Conservation (phyloP, 2,113 vertebrate genomes). For the Siphamia tubifer region DNA sequence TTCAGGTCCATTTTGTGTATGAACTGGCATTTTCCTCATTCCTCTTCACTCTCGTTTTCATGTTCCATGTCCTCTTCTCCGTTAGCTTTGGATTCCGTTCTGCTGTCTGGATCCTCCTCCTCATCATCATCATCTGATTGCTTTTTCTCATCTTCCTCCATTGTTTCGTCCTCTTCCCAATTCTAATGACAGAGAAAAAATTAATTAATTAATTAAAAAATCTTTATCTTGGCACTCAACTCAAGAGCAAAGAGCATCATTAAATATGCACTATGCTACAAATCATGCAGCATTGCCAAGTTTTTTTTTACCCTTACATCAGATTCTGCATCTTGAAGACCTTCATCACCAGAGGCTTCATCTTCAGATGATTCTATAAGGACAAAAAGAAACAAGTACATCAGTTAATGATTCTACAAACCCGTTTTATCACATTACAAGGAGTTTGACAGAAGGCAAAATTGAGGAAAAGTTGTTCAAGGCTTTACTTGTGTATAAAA, state of each 20-base stretch:
- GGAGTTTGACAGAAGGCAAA: background rate
- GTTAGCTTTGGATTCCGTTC: constrained; percentile 88
- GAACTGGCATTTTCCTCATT: constrained; percentile 67
- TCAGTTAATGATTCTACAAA: background rate
- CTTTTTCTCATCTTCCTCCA: constrained; percentile 65
- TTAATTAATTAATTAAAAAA: no score
- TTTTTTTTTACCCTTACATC: constrained; percentile 72
- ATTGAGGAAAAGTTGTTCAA: background rate
- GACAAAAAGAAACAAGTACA: background rate
- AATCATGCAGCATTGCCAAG: background rate
- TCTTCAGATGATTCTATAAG: constrained; percentile 80
- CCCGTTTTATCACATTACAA: background rate
- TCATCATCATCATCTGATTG: constrained; percentile 49
- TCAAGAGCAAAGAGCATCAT: background rate
- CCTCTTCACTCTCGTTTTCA: constrained; percentile 95
- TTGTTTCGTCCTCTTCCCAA: constrained; percentile 87
- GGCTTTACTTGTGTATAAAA: background rate
- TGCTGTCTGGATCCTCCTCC: constrained; percentile 80
- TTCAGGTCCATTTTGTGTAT: constrained; percentile 62
- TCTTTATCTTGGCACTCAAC: background rate
- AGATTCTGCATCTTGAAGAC: constrained; percentile 72
- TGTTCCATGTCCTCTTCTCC: constrained; percentile 94
- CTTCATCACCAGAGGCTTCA: constrained; percentile 77
- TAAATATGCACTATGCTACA: background rate
- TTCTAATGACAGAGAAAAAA: constrained; percentile 77